phyloP scores from a whole-genome alignment of 2,113 vertebrate genomes.

The Macrotis lagotis region DNA sequence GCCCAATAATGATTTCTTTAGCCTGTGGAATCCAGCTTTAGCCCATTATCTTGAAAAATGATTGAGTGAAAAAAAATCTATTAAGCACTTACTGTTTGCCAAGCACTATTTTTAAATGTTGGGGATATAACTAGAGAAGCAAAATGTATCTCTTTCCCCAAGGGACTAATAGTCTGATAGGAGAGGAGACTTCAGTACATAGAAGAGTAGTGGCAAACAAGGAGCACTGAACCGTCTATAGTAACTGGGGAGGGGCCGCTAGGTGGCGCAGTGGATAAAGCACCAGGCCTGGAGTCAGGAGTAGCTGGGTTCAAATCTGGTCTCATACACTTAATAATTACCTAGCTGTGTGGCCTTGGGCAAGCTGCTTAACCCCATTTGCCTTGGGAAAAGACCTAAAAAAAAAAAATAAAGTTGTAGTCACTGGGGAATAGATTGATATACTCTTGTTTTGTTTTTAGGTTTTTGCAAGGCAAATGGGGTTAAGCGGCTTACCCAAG shows the following conservation, averaged over 20 bases:
- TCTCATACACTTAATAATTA: too few species aligned
- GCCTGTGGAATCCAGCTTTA: neutral
- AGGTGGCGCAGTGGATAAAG: too few species aligned
- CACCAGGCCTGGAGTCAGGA: too few species aligned
- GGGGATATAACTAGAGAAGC: neutral
- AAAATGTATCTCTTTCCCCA: neutral
- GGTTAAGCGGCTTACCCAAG: too few species aligned
- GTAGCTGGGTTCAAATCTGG: too few species aligned
- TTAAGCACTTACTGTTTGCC: neutral
- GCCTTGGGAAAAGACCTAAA: too few species aligned
- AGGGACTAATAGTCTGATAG: neutral
- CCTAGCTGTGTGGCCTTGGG: too few species aligned
- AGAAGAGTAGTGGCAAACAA: neutral
- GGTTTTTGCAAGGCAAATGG: too few species aligned
- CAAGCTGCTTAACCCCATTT: too few species aligned
- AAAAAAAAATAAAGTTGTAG: too few species aligned
- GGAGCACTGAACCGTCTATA: neutral
- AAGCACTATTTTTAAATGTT: neutral
- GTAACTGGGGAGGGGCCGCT: neutral
- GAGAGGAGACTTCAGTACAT: neutral
- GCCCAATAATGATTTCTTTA: neutral
- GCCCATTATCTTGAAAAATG: neutral
- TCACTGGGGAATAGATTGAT: too few species aligned
- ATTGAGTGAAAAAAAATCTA: neutral
- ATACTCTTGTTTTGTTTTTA: too few species aligned